Percentiles rank a stretch among this genome's conserved stretches.
Evolutionary conservation across 2,888 invertebrate genomes (phyloP).

Genomic region (Gasteruption jaculator): DNA sequence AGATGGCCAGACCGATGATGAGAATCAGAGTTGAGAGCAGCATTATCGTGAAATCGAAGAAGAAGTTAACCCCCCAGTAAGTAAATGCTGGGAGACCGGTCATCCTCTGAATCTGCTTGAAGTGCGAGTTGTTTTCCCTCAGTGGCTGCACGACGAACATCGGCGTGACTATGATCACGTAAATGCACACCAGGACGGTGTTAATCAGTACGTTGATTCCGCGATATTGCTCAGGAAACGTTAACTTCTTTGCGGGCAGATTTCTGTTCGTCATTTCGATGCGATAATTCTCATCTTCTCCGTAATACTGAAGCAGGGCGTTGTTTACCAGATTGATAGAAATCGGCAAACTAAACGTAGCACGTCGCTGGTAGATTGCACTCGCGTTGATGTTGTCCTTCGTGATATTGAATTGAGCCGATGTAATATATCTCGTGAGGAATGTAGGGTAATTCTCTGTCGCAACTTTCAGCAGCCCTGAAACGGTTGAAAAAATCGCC

Average conservation of each 20-base stretch:
- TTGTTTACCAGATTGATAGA: slow-evolving; percentile 53
- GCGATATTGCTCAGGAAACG: slow-evolving; percentile 8
- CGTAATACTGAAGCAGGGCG: slow-evolving; percentile 32
- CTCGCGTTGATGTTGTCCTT: slow-evolving; percentile 27
- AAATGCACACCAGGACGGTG: slow-evolving; percentile 20
- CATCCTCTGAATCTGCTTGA: slow-evolving; percentile 64
- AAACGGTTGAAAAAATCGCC: no score
- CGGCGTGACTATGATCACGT: slow-evolving; percentile 50
- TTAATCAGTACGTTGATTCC: slow-evolving; percentile 17
- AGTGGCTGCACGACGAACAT: slow-evolving; percentile 59
- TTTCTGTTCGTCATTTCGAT: slow-evolving; percentile 19
- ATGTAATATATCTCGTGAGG: slow-evolving; percentile 51
- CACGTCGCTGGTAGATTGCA: slow-evolving; percentile 51
- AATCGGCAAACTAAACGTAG: slow-evolving; percentile 54
- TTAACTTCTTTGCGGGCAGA: slow-evolving; percentile 13
- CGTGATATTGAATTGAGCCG: slow-evolving; percentile 46
- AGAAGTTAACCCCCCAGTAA: slow-evolving; percentile 60
- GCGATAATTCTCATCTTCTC: no score
- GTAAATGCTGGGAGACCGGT: slow-evolving; percentile 57
- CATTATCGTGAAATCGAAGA: slow-evolving; percentile 54
- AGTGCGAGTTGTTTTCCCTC: slow-evolving; percentile 58
- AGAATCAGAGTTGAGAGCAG: slow-evolving; percentile 24
- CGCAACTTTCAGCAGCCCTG: no score
- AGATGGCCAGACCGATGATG: no score
- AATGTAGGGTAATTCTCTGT: no score